Percentiles rank a stretch among this genome's conserved stretches.
Conservation (phyloP, 2,113 vertebrate species). For the Percopsis transmontana region DNA sequence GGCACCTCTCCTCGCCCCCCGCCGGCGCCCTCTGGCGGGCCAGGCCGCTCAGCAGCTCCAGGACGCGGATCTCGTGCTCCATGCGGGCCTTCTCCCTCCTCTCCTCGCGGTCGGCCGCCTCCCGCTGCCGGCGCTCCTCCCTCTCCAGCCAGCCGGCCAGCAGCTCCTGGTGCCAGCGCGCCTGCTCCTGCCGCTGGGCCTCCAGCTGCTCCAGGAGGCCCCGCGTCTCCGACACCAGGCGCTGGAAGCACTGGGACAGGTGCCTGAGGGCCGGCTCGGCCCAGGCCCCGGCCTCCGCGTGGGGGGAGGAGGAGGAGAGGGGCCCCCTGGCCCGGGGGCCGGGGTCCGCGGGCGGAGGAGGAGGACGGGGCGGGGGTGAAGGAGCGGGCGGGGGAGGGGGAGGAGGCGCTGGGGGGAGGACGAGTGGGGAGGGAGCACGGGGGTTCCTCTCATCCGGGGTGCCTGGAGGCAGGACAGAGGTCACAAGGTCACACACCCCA, state of each 20-base stretch:
- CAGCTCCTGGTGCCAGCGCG: slow-evolving; percentile 60
- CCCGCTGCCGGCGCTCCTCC: slow-evolving; percentile 58
- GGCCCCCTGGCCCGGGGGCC: too few species aligned
- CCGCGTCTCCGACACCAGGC: slow-evolving; percentile 54
- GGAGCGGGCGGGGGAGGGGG: slow-evolving; percentile 12
- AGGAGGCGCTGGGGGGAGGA: not conserved
- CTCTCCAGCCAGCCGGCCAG: slow-evolving; percentile 59
- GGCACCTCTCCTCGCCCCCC: slow-evolving; percentile 19
- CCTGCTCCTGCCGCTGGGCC: slow-evolving; percentile 57
- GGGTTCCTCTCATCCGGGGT: slow-evolving; percentile 27
- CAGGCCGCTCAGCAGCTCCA: slow-evolving; percentile 58
- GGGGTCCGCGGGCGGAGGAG: slow-evolving; percentile 6
- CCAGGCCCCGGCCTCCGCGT: not conserved
- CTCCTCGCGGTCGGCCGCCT: slow-evolving; percentile 61
- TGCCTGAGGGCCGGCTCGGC: slow-evolving; percentile 45
- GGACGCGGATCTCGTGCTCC: slow-evolving; percentile 67
- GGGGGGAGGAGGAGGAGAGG: slow-evolving; percentile 1
- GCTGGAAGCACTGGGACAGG: slow-evolving; percentile 53
- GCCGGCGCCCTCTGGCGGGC: not conserved
- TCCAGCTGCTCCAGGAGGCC: slow-evolving; percentile 61
- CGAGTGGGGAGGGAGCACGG: slow-evolving; percentile 22
- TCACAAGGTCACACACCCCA: not conserved
- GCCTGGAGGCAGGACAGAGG: slow-evolving; percentile 28
- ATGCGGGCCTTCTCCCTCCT: slow-evolving; percentile 66
- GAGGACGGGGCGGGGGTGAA: slow-evolving; percentile 1